Percentiles rank a stretch among this genome's conserved stretches.
Conservation (phyloP, 2,888 invertebrate species). For the Leucophenga maculata region DNA sequence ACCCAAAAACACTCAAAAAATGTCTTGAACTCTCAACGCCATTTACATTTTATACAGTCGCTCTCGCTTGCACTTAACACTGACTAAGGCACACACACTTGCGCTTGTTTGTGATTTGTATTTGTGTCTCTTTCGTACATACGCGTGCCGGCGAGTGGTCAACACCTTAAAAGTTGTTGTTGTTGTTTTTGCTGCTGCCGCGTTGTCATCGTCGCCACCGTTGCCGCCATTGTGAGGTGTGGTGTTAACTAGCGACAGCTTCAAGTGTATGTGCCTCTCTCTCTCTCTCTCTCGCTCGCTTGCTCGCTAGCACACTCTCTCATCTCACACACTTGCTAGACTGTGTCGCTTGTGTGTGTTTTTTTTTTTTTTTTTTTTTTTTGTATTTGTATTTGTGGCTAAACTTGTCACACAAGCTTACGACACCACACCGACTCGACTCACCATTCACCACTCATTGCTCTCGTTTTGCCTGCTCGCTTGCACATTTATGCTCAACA, state of each 20-base stretch:
- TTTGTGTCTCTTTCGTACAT: constrained; percentile 15
- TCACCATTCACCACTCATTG: neutral
- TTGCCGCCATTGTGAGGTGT: constrained; percentile 62
- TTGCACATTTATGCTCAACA: neutral
- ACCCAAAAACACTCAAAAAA: neutral
- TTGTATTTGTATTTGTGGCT: constrained; percentile 59
- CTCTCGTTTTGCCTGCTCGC: neutral
- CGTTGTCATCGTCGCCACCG: constrained; percentile 30
- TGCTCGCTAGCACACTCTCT: constrained; percentile 13
- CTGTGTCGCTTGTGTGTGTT: too few relatives aligned
- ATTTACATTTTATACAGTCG: too few relatives aligned
- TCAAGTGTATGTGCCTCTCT: constrained; percentile 43
- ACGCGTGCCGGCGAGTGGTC: constrained; percentile 41
- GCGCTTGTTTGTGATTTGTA: neutral
- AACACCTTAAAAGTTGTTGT: constrained; percentile 36
- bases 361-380: too few relatives aligned
- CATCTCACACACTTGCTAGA: constrained; percentile 32
- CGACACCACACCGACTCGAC: constrained; percentile 22
- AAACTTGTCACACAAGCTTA: constrained; percentile 67
- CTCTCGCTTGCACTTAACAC: too few relatives aligned
- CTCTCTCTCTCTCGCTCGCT: constrained; percentile 21
- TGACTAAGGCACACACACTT: too few relatives aligned
- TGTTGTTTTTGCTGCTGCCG: constrained; percentile 37
- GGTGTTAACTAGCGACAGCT: constrained; percentile 60
- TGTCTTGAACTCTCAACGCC: too few relatives aligned